Percentiles rank a stretch among this genome's conserved stretches.
Conservation (phyloP, 2,888 invertebrate species). For the Monoplex corrugatus region DNA sequence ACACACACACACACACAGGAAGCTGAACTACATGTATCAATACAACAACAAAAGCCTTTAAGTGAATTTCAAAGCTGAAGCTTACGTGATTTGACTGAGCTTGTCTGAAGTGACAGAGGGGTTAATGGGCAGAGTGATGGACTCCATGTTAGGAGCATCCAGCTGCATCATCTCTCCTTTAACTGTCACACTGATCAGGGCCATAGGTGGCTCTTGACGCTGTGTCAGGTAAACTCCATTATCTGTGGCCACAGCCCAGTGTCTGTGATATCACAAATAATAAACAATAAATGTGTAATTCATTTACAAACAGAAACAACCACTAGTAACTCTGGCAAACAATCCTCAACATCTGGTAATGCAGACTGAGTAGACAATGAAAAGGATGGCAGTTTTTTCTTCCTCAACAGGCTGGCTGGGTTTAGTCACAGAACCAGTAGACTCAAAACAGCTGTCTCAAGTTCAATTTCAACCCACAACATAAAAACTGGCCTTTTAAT, state of each 20-base stretch:
- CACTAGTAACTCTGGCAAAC: no score
- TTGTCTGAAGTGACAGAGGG: conserved; percentile 53
- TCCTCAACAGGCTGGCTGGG: no score
- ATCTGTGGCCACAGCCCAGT: conserved; percentile 65
- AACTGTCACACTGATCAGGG: conserved; percentile 64
- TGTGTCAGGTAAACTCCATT: conserved; percentile 67
- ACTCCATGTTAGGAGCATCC: conserved; percentile 68
- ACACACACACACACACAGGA: no score
- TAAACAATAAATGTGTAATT: conserved; percentile 19
- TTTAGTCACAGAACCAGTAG: no score
- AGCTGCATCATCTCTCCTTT: conserved; percentile 66
- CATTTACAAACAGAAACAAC: no score
- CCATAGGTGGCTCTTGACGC: conserved; percentile 67
- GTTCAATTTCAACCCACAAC: no score
- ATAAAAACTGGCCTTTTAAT: no score
- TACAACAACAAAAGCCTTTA: not conserved
- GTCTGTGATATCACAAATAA: conserved; percentile 58
- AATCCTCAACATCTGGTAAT: no score
- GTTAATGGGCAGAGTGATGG: conserved; percentile 61
- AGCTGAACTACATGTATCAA: no score
- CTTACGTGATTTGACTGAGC: conserved; percentile 60
- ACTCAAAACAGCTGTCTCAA: no score
- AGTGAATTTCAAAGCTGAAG: not conserved
- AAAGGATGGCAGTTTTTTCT: no score
- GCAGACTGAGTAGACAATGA: no score